These are phyloP conservation scores for Calliopsis andreniformis DNA, from an alignment of 1,140 invertebrate species.

Conservation along the genomic window DNA sequence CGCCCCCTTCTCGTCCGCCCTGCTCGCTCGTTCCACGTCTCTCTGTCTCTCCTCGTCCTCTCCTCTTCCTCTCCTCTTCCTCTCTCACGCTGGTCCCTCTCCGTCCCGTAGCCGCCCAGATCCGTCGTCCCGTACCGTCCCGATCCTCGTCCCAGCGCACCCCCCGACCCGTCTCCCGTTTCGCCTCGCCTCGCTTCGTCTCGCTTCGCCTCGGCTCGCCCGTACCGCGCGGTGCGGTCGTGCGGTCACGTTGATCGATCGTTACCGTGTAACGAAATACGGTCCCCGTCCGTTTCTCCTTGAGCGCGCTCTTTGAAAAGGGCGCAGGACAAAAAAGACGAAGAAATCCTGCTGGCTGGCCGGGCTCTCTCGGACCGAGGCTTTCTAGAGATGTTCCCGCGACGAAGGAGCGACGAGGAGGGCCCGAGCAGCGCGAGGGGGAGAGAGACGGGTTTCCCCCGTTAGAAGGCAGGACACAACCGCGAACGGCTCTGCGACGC, in stretches of 20 bases:
- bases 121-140: slow-evolving; percentile 16
- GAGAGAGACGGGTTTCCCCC: background rate
- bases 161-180: slow-evolving; percentile 21
- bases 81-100: slow-evolving; percentile 10
- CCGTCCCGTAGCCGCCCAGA: slow-evolving; percentile 33
- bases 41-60: slow-evolving; percentile 3
- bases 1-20: slow-evolving; percentile 52
- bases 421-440: background rate
- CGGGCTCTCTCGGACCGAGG: slow-evolving; percentile 48
- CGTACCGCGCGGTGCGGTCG: slow-evolving; percentile 60
- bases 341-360: slow-evolving; percentile 56
- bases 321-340: slow-evolving; percentile 65
- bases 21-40: background rate
- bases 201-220: slow-evolving; percentile 27
- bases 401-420: background rate
- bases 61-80: no score
- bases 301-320: slow-evolving; percentile 67
- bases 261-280: slow-evolving; percentile 69
- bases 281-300: slow-evolving; percentile 64
- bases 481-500: slow-evolving; percentile 28
- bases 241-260: slow-evolving; percentile 69
- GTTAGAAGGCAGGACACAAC: slow-evolving; percentile 31
- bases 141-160: slow-evolving; percentile 16
- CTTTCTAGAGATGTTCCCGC: slow-evolving; percentile 58
- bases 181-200: slow-evolving; percentile 18